These are phyloP conservation scores for Cotesia vestalis DNA, from an alignment of 1,140 invertebrate species.

Conservation along the genomic window DNA sequence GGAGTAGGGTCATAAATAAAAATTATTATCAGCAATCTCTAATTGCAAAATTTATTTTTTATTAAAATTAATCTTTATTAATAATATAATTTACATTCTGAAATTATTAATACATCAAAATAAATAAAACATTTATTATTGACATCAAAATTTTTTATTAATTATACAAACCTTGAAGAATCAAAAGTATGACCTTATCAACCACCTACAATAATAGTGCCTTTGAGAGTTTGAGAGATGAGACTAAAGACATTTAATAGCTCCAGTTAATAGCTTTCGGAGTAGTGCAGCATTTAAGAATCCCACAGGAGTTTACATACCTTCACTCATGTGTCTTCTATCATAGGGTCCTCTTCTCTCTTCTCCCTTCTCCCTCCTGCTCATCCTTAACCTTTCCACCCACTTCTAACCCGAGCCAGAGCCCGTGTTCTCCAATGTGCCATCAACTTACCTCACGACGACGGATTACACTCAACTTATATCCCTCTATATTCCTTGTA, in stretches of 20 bases:
- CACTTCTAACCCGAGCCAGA: slow-evolving; percentile 27
- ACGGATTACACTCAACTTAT: slow-evolving; percentile 52
- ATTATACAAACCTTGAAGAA: no score
- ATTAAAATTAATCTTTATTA: no score
- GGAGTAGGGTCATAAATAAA: no score
- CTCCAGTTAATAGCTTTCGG: slow-evolving; percentile 55
- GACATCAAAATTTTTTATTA: no score
- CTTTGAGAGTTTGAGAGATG: slow-evolving; percentile 2
- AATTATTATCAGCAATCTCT: no score
- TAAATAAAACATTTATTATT: no score
- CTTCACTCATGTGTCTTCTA: slow-evolving; percentile 39
- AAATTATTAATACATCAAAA: no score
- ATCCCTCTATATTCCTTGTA: background rate
- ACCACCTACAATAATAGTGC: background rate
- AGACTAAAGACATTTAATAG: slow-evolving; percentile 56
- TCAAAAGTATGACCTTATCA: no score
- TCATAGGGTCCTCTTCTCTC: slow-evolving; percentile 26
- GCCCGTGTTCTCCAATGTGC: slow-evolving; percentile 39
- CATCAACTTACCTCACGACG: slow-evolving; percentile 34
- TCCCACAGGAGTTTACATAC: slow-evolving; percentile 53
- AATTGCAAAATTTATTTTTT: no score
- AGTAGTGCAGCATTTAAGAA: slow-evolving; percentile 60
- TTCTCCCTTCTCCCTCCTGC: slow-evolving; percentile 34
- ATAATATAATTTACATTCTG: no score
- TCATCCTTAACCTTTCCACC: slow-evolving; percentile 33